phyloP scores from a whole-genome alignment of 2,797 vertebrate genomes.

The Arvicola amphibius region DNA sequence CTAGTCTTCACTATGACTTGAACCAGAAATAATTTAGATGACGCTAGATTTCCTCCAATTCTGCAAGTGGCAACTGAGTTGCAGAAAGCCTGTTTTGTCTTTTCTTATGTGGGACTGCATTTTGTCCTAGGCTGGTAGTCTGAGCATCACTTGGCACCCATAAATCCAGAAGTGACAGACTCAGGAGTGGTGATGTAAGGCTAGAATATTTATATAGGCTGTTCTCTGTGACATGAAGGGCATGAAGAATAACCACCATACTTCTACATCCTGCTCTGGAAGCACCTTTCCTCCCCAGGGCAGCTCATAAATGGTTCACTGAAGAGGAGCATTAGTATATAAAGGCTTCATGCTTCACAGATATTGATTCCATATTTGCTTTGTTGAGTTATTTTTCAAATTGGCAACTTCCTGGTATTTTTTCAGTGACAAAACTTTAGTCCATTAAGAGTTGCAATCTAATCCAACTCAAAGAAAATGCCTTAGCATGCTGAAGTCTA shows the following conservation, averaged over 20 bases:
- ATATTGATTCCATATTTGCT: slow-evolving; percentile 26
- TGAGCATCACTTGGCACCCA: not conserved
- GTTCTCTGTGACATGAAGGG: not conserved
- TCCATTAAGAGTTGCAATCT: not conserved
- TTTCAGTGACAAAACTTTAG: slow-evolving; percentile 55
- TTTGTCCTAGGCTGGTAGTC: slow-evolving; percentile 16
- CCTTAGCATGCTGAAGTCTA: not conserved
- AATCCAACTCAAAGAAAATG: not conserved
- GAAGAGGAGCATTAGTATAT: not conserved
- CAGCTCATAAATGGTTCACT: slow-evolving; percentile 2
- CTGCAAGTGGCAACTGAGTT: not conserved
- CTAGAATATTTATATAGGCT: not conserved
- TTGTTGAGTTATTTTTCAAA: slow-evolving; percentile 18
- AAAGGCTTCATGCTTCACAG: slow-evolving; percentile 42
- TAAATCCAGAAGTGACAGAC: slow-evolving; percentile 38
- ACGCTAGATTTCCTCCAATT: not conserved
- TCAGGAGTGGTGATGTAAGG: not conserved
- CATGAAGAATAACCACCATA: not conserved
- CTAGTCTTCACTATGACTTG: not conserved
- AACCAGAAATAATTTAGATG: not conserved
- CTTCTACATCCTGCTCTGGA: not conserved
- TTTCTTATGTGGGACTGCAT: not conserved
- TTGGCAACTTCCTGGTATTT: not conserved
- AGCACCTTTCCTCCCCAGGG: not conserved
- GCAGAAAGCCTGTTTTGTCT: slow-evolving; percentile 1